Evolutionary conservation across 2,888 invertebrate species (phyloP).

Genomic region (Mactromeris polynyma): DNA sequence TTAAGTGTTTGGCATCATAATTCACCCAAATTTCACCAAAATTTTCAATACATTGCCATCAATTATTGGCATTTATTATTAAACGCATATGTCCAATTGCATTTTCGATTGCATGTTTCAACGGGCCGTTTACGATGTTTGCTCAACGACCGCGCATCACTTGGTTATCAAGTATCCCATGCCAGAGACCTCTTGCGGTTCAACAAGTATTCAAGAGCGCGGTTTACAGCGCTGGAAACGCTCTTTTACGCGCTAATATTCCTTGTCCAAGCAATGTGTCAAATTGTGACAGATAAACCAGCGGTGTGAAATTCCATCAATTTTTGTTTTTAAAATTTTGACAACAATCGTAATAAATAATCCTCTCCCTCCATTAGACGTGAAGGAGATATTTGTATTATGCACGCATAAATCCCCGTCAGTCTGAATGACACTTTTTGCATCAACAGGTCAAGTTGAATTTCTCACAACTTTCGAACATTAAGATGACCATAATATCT

Average conservation of each 20-base stretch:
- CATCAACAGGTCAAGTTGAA: conserved; percentile 66
- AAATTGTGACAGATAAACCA: conserved; percentile 45
- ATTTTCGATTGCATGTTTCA: conserved; percentile 62
- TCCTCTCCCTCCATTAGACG: conserved; percentile 21
- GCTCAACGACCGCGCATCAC: conserved; percentile 56
- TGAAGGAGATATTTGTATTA: conserved; percentile 55
- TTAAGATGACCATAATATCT: conserved; percentile 61
- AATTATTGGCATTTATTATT: conserved; percentile 68
- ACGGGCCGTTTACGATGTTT: conserved; percentile 62
- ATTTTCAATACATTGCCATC: conserved; percentile 53
- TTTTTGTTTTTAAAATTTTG: conserved; percentile 69
- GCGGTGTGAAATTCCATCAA: conserved; percentile 68
- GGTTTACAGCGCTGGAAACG: conserved; percentile 15
- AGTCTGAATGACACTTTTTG: conserved; percentile 67
- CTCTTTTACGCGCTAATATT: conserved; percentile 21
- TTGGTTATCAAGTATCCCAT: conserved; percentile 60
- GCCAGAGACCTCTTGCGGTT: conserved; percentile 50
- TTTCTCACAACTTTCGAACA: conserved; percentile 63
- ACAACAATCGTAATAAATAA: conserved; percentile 68
- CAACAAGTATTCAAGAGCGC: conserved; percentile 45
- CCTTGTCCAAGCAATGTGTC: conserved; percentile 47
- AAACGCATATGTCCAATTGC: conserved; percentile 70
- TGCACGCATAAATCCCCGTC: conserved; percentile 65
- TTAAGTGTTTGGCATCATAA: conserved; percentile 34
- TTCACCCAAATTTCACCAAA: conserved; percentile 33